Evolutionary conservation across 2,797 vertebrate genomes (phyloP).

Genomic region (Rhincodon typus): DNA sequence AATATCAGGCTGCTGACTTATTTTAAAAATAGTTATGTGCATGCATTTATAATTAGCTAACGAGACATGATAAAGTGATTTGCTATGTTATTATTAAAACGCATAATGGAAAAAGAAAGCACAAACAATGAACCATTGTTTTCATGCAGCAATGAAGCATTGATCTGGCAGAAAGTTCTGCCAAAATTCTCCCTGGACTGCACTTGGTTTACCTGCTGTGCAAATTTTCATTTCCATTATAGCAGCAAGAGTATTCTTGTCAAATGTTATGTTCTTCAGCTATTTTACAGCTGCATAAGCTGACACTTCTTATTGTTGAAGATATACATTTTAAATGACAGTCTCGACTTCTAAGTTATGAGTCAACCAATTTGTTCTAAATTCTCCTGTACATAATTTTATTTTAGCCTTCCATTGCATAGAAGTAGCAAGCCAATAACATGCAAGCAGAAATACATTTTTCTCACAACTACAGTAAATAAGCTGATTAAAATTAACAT

Average conservation of each 20-base stretch:
- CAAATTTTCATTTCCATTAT: neutral
- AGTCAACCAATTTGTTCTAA: neutral
- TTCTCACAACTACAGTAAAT: neutral
- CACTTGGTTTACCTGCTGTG: neutral
- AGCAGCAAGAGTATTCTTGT: constrained; percentile 4
- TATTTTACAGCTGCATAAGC: neutral
- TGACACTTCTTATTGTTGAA: neutral
- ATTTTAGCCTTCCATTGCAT: neutral
- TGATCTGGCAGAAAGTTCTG: neutral
- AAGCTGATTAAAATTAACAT: constrained; percentile 10
- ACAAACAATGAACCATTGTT: neutral
- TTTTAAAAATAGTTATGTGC: neutral
- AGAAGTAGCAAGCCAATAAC: neutral
- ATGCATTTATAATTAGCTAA: neutral
- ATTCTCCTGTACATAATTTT: neutral
- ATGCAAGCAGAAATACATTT: neutral
- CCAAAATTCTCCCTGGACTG: constrained; percentile 2
- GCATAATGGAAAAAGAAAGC: neutral
- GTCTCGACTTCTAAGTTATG: neutral
- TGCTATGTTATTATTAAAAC: neutral
- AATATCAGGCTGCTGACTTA: neutral
- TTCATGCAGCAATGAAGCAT: neutral
- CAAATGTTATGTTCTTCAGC: neutral
- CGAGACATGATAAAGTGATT: neutral
- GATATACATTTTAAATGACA: constrained; percentile 27